Evolutionary conservation across 2,797 vertebrate species (phyloP).

Genomic region (Alosa sapidissima): DNA sequence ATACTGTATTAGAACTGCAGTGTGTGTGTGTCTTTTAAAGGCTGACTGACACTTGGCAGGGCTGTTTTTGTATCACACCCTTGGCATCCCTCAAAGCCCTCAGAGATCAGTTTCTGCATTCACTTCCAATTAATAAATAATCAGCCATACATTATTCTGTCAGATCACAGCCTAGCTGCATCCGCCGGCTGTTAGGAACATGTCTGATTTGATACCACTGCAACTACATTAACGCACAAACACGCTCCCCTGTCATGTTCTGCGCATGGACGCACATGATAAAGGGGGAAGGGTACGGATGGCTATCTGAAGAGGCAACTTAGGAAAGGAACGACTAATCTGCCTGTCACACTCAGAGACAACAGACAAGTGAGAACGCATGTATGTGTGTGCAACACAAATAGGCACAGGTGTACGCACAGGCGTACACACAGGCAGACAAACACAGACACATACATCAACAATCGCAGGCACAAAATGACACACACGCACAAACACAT

Average conservation of each 20-base stretch:
- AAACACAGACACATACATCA: background rate
- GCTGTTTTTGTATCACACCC: conserved; percentile 29
- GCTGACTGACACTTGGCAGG: conserved; percentile 39
- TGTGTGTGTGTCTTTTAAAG: conserved; percentile 46
- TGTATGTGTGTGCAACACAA: background rate
- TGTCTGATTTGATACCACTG: conserved; percentile 1
- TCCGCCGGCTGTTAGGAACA: background rate
- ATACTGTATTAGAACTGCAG: too few relatives aligned
- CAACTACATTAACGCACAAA: conserved; percentile 25
- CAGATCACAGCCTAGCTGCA: conserved; percentile 6
- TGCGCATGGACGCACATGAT: background rate
- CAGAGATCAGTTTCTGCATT: background rate
- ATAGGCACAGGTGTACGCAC: background rate
- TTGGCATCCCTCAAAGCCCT: background rate
- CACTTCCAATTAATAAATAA: conserved; percentile 45
- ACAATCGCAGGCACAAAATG: background rate
- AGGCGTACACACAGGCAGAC: background rate
- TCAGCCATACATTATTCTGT: conserved; percentile 23
- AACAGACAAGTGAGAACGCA: background rate
- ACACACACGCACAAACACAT: background rate
- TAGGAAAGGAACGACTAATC: background rate
- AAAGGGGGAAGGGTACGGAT: background rate
- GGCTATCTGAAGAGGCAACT: background rate
- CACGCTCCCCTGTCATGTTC: background rate
- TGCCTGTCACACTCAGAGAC: background rate